Base-by-base conservation (phyloP, 2,113 vertebrate genomes). In the Blennius ocellaris region DNA sequence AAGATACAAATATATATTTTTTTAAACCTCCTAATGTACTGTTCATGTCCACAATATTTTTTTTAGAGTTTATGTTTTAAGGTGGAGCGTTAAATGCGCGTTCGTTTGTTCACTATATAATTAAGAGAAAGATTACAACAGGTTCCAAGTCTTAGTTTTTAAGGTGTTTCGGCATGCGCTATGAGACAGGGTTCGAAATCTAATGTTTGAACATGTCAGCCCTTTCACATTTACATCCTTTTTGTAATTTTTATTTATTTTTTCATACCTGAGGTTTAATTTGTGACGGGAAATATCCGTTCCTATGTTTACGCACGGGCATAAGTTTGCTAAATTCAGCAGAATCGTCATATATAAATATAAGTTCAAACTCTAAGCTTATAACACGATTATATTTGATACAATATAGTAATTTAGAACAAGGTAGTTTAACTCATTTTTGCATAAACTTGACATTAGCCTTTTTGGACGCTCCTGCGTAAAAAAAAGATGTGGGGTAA, bases 291-390 rank as follows among this genome's bases (percentile, higher is more conserved):
- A 16, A 7, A 15, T 11, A 11, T 12, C 12, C 16, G 12, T 9
- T 11, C 17, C 36, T 12, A 10, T 49, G 36, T 67, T 63, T 72
- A 54, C 48, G 37, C 81, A 44, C 47, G 6, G 11, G 9, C 1
- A 36, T 44, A 14, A 15, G 11, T 63, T 72, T 49, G 12, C 7
- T 52, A 6, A 38, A 4, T 30, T 58, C 14, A 2, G 14, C 8
- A 11, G 5, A 37, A 68, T 58, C 54, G 6, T 6, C 5, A 48
- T 17, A 38, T 60, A 55, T 57, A 3, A 49, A 36, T 39, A 53
- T 66, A 11, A n/a, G 5, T 52, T 5, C 5, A 44, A 62, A 48
- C 10, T 6, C 6, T 44, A 6, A 11, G 2, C 1, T 56, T 6
- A 56, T 49, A 44, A 6, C 0, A 3, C 1, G 11, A 30, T 30